Evolutionary conservation across 2,113 vertebrate genomes (phyloP).

Genomic region (Hippocampus guttulatus): DNA sequence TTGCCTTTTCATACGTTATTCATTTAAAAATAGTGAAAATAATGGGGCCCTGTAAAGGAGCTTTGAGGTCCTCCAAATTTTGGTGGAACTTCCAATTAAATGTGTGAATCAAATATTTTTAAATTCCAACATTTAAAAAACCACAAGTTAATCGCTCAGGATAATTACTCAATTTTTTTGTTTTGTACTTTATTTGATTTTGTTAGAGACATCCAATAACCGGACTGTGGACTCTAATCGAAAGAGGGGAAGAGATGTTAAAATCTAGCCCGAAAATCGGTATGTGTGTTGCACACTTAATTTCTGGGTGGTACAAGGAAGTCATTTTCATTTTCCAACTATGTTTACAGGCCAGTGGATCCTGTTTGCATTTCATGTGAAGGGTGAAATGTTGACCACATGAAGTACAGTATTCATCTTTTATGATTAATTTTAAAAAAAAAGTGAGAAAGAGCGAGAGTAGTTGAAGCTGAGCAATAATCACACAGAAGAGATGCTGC

Average conservation of each 20-base stretch:
- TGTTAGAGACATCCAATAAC: background rate
- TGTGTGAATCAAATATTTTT: background rate
- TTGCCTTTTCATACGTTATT: background rate
- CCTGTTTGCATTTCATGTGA: conserved; percentile 22
- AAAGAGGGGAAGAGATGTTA: background rate
- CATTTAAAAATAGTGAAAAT: background rate
- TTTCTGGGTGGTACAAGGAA: conserved; percentile 26
- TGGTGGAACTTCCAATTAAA: background rate
- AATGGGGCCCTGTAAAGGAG: background rate
- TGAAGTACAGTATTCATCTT: conserved; percentile 34
- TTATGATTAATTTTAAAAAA: conserved; percentile 16
- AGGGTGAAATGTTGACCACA: conserved; percentile 25
- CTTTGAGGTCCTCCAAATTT: background rate
- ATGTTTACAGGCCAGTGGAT: background rate
- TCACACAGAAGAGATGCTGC: conserved; percentile 1
- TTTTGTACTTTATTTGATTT: background rate
- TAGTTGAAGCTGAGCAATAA: conserved; percentile 20
- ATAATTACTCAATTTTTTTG: too few species aligned
- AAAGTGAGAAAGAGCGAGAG: background rate
- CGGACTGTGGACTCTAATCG: background rate
- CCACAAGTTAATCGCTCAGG: too few species aligned
- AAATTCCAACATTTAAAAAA: background rate
- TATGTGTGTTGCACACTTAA: background rate
- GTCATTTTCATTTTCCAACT: conserved; percentile 41
- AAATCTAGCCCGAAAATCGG: background rate